These are phyloP conservation scores for Coccyzus lansbergi DNA, from an alignment of 2,797 vertebrate genomes.

Conservation along the genomic window DNA sequence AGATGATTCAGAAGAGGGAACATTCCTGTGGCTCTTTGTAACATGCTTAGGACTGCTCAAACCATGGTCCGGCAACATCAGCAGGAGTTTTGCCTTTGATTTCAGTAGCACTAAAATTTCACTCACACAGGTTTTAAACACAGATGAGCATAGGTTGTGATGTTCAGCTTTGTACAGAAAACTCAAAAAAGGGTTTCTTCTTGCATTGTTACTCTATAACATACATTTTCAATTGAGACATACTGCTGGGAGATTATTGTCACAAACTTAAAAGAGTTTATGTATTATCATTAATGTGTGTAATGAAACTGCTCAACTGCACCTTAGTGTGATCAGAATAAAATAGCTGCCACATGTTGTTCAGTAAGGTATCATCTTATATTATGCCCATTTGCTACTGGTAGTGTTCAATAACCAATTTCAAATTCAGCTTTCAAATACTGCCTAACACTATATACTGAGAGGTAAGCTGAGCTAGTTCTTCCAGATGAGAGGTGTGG, in stretches of 20 bases:
- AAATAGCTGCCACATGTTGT: not conserved
- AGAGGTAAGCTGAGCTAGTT: not conserved
- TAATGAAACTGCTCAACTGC: not conserved
- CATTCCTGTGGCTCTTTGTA: not conserved
- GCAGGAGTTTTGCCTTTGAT: not conserved
- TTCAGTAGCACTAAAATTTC: not conserved
- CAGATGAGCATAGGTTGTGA: not conserved
- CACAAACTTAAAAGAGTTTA: not conserved
- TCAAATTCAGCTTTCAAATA: not conserved
- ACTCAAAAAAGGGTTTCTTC: not conserved
- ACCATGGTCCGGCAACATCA: not conserved
- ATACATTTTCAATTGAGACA: not conserved
- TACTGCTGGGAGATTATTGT: not conserved
- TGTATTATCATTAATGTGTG: not conserved
- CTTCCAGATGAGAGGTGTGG: not conserved
- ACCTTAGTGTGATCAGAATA: not conserved
- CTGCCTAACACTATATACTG: not conserved
- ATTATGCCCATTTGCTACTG: not conserved
- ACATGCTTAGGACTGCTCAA: not conserved
- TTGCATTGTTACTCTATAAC: not conserved
- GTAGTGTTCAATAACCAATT: not conserved
- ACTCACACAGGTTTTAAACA: not conserved
- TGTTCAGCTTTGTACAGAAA: not conserved
- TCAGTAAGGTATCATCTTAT: not conserved
- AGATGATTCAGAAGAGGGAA: not conserved